Base-by-base conservation (phyloP, 2,888 invertebrate species). In the Nasonia oneida region DNA sequence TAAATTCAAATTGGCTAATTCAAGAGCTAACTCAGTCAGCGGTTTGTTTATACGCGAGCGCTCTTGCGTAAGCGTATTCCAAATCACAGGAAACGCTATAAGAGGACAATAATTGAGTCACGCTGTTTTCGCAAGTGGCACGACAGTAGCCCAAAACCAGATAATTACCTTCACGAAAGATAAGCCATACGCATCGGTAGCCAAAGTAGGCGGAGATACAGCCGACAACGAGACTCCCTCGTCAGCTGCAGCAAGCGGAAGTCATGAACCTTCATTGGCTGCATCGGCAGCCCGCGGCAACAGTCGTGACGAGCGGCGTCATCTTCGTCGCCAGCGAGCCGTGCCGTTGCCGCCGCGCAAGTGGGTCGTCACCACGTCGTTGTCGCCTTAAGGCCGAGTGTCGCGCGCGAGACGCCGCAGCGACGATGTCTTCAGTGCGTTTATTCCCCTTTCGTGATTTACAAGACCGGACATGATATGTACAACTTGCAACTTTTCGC, bases 261-360 rank as follows among this genome's bases (percentile, higher is more conserved):
- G 89, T 90, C 90, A 88, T 90, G 90, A 90, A 90, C 91, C 90
- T 90, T 90, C 89, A 90, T 91, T 90, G 89, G 86, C 89, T 88
- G 89, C 88, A 90, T 87, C 90, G 90, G 90, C 88, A 90, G 90
- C 88, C 86, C 85, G 87, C 67, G 79, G 76, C 83, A 85, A 86
- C 10, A 86, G 83, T 89, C 88, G 86, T 88, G 88, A 88, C 87
- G 87, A 70, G 80, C 88, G 88, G 50, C 89, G 88, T 89, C 89
- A 88, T 89, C 90, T 89, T 89, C 89, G 85, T 80, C 87, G 87
- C 83, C 88, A 87, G 73, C 88, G 89, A 88, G 86, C 87, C 88
- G 88, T 80, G 67, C 6, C 53, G 64, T 6, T 80, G 67, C 6
- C 53, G 64, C 12, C n/a, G 18, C 67, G 85, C 88, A 91, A 90